Conservation (phyloP, 2,888 invertebrate species). For the Zhuqinia jingwanae region DNA sequence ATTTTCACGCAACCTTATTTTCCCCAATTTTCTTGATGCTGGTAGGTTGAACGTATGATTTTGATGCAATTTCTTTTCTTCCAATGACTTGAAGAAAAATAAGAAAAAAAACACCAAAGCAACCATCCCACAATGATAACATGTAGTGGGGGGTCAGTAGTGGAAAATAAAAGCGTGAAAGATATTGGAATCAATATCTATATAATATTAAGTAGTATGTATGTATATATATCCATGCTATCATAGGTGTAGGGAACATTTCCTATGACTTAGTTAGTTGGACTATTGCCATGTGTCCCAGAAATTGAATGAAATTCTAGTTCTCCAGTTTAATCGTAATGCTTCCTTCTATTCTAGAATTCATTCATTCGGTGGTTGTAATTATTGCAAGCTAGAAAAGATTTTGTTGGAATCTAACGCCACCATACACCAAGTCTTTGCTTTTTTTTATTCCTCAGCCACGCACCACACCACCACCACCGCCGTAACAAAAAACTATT, state of each 20-base stretch:
- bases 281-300: conserved; percentile 55
- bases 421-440: conserved; percentile 26
- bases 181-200: too few relatives aligned
- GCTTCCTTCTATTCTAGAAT: conserved; percentile 6
- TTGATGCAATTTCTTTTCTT: too few relatives aligned
- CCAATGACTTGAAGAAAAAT: too few relatives aligned
- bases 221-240: not conserved
- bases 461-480: not conserved
- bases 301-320: conserved; percentile 20
- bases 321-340: not conserved
- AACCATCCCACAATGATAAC: too few relatives aligned
- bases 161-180: too few relatives aligned
- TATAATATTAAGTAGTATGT: too few relatives aligned
- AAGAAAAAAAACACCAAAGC: too few relatives aligned
- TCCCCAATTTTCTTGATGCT: too few relatives aligned
- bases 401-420: conserved; percentile 50
- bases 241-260: not conserved
- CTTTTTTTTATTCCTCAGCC: not conserved
- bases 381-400: conserved; percentile 39
- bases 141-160: too few relatives aligned
- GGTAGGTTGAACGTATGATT: too few relatives aligned
- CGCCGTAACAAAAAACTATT: conserved; percentile 28
- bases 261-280: not conserved
- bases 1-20: too few relatives aligned
- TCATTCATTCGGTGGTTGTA: conserved; percentile 32